These are phyloP conservation scores for Pagrus major DNA, from an alignment of 2,113 vertebrate genomes.

Conservation along the genomic window DNA sequence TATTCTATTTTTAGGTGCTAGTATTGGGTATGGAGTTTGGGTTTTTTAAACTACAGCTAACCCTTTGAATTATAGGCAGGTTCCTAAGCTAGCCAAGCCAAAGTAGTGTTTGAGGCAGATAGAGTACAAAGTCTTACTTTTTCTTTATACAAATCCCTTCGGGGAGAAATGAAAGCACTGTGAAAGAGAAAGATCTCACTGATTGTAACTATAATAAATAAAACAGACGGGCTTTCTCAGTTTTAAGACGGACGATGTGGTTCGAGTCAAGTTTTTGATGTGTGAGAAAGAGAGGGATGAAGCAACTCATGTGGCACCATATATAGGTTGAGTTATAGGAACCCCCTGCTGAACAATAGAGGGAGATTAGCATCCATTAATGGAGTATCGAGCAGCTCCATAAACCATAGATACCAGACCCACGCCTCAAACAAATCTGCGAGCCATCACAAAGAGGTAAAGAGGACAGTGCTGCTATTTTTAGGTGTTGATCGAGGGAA, in stretches of 20 bases:
- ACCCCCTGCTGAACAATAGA: constrained; percentile 30
- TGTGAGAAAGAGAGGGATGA: constrained; percentile 5
- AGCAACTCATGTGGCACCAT: not conserved
- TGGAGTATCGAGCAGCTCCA: constrained; percentile 35
- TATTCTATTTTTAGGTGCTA: constrained; percentile 30
- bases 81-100: constrained; percentile 42
- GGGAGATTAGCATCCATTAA: constrained; percentile 68
- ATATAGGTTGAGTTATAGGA: constrained; percentile 31
- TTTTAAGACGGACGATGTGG: constrained; percentile 29
- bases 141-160: constrained; percentile 50
- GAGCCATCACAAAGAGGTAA: constrained; percentile 61
- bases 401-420: constrained; percentile 41
- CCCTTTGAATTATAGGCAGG: constrained; percentile 50
- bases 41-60: constrained; percentile 35
- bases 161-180: constrained; percentile 46
- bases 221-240: constrained; percentile 34
- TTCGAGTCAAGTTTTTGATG: constrained; percentile 26
- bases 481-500: constrained; percentile 63
- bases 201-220: constrained; percentile 55
- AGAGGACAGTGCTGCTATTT: constrained; percentile 73
- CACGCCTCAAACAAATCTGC: constrained; percentile 41
- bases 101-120: constrained; percentile 45
- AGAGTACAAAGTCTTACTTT: constrained; percentile 41
- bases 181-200: constrained; percentile 50
- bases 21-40: constrained; percentile 30